phyloP scores from a whole-genome alignment of 2,888 invertebrate genomes.

The Ichneumoninae sp. region DNA sequence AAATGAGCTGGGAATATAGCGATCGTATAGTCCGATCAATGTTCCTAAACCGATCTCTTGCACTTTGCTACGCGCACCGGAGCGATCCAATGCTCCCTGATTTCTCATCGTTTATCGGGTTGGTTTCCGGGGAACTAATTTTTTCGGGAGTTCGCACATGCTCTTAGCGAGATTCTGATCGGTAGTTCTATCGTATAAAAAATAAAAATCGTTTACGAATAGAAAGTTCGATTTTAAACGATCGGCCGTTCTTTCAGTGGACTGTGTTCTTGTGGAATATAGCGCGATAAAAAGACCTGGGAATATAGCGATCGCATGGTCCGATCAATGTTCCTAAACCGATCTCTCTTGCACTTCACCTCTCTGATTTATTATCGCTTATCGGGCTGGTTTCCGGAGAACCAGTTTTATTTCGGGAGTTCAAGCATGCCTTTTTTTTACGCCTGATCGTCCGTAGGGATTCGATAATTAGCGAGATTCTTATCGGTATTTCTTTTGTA shows the following conservation, averaged over 20 bases:
- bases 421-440: not conserved
- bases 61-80: not conserved
- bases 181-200: no score
- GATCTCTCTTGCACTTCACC: constrained; percentile 22
- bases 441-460: not conserved
- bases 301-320: constrained; percentile 31
- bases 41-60: constrained; percentile 27
- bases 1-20: constrained; percentile 41
- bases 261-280: no score
- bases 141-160: not conserved
- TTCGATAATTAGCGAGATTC: constrained; percentile 1
- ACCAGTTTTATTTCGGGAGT: not conserved
- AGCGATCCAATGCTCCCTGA: not conserved
- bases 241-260: not conserved
- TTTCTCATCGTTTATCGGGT: constrained; percentile 28
- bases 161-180: not conserved
- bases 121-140: not conserved
- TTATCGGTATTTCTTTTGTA: constrained; percentile 5
- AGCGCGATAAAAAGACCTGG: constrained; percentile 48
- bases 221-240: constrained; percentile 21
- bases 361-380: constrained; percentile 31
- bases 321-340: constrained; percentile 24
- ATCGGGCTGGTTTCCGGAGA: not conserved
- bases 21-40: constrained; percentile 25
- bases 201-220: no score